phyloP scores from a whole-genome alignment of 1,140 invertebrate species.

The Elysia chlorotica region DNA sequence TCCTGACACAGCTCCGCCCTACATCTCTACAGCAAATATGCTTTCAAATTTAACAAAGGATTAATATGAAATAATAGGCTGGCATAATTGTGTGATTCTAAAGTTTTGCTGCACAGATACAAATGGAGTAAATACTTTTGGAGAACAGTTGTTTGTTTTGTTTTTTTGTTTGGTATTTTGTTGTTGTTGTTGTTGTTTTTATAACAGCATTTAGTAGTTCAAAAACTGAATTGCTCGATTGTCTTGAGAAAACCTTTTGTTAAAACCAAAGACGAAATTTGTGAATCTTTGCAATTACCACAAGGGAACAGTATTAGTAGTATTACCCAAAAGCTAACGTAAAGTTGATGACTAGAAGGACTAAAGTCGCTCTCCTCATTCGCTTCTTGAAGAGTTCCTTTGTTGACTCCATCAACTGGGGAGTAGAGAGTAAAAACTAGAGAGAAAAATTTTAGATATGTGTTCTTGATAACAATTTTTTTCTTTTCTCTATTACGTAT shows the following conservation, averaged over 20 bases:
- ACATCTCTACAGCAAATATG: too few relatives aligned
- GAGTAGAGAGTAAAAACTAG: too few relatives aligned
- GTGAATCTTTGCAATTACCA: neutral
- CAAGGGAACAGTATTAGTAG: neutral
- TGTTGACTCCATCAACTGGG: slow-evolving; percentile 39
- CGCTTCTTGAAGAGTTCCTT: slow-evolving; percentile 52
- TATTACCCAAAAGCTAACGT: slow-evolving; percentile 65
- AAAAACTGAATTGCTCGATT: neutral
- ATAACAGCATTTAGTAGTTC: neutral
- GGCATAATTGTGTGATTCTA: too few relatives aligned
- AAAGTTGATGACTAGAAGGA: slow-evolving; percentile 63
- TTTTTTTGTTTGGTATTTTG: neutral
- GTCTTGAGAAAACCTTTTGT: neutral
- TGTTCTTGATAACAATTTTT: too few relatives aligned
- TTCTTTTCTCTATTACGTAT: neutral
- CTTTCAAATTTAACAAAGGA: too few relatives aligned
- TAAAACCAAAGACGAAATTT: neutral
- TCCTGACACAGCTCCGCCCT: too few relatives aligned
- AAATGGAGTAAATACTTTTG: neutral
- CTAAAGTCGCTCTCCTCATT: slow-evolving; percentile 48
- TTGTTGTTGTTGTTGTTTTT: neutral
- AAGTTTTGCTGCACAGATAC: too few relatives aligned
- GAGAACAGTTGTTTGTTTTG: neutral
- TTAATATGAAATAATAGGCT: too few relatives aligned
- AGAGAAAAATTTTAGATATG: too few relatives aligned